Conservation (phyloP, 2,888 invertebrate species). For the Drosophila tripunctata region DNA sequence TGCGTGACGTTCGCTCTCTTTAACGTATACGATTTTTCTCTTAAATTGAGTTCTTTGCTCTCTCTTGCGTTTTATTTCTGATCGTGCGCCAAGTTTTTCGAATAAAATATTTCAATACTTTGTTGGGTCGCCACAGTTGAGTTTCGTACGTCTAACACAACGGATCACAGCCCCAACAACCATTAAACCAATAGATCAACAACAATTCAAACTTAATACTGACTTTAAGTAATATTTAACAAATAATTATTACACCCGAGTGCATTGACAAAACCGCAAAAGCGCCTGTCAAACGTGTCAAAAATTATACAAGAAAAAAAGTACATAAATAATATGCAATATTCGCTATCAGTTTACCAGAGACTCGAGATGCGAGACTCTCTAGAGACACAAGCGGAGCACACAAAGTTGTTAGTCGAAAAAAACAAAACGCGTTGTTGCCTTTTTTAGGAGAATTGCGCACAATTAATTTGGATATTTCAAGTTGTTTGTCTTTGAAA, state of each 20-base stretch:
- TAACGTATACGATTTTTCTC: conserved; percentile 4
- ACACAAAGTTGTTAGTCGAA: not conserved
- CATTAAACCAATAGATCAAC: not conserved
- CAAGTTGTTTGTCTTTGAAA: conserved; percentile 53
- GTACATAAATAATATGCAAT: conserved; percentile 42
- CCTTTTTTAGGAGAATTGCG: conserved; percentile 42
- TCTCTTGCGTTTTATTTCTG: conserved; percentile 67
- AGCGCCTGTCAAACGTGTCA: conserved; percentile 62
- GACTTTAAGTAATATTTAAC: conserved; percentile 39
- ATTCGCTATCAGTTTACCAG: conserved; percentile 63
- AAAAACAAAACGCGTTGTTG: conserved; percentile 32
- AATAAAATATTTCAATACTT: conserved; percentile 77
- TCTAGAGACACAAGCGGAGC: conserved; percentile 22
- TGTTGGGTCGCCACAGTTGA: conserved; percentile 69
- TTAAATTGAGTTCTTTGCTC: conserved; percentile 17
- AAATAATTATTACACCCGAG: conserved; percentile 19
- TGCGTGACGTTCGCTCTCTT: conserved; percentile 17
- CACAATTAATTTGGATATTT: conserved; percentile 53
- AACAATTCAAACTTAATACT: conserved; percentile 24
- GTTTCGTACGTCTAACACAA: conserved; percentile 70
- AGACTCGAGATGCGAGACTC: conserved; percentile 34
- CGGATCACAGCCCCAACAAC: conserved; percentile 53
- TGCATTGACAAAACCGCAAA: conserved; percentile 46
- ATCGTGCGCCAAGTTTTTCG: conserved; percentile 64
- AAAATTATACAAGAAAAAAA: conserved; percentile 18